Base-by-base conservation (phyloP, 2,888 invertebrate genomes). In the Alentia gelatinosa region DNA sequence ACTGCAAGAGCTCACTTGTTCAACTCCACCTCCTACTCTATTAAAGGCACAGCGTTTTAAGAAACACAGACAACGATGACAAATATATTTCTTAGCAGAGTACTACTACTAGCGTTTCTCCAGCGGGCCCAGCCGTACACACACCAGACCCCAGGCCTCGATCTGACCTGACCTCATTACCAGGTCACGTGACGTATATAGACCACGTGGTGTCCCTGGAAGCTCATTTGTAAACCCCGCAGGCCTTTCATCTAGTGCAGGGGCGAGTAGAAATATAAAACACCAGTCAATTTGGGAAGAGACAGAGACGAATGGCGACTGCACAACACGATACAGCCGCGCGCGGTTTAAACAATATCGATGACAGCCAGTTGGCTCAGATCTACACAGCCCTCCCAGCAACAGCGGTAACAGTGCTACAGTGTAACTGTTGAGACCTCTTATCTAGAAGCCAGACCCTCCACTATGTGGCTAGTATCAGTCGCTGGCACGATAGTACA, bases 171-270 rank as follows among this genome's bases (percentile, higher is more conserved):
- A 79, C 79, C 79, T 79, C 26, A 39, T 79, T n/a, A 79, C 35
- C 15, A 79, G 79, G 79, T 79, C 79, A 79, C 79, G 37, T 79
- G 79, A 79, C 79, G 19, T 79, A 79, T 79, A 79, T n/a, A 79
- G 79, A 79, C 79, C 79, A 79, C 79, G 79, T 79, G 79, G 79
- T 39, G 79, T 79, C 79, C 79, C 79, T 79, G 79, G 79, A 35
- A 79, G 79, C 79, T 79, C 79, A 79, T 79, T 79, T 79, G 79
- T 79, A 79, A 79, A 79, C 79, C 79, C 79, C 79, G 79, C 79
- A 79, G 79, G 79, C 79, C 79, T 79, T 79, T 79, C 79, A 79
- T 79, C 79, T 79, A 35, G 39, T 19, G 79, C 15, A 15, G 33
- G 74, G 79, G 12, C 37, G 39, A 12, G 9, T 1, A 5, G 79